phyloP scores from a whole-genome alignment of 2,797 vertebrate species.

The Podarcis lilfordi region DNA sequence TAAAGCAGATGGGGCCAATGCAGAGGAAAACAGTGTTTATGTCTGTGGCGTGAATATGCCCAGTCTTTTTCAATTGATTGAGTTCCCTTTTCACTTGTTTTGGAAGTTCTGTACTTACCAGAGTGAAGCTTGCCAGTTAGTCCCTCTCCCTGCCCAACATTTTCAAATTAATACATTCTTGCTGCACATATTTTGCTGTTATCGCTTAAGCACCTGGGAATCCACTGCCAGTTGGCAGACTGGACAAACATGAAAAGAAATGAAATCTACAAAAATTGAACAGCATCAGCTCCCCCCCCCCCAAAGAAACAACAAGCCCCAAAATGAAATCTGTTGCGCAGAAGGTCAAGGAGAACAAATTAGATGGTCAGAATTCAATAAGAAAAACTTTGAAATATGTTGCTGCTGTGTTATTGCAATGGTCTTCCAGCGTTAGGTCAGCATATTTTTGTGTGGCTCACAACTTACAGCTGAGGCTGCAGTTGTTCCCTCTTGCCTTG shows the following conservation, averaged over 20 bases:
- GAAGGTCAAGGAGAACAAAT: slow-evolving; percentile 50
- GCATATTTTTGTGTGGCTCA: slow-evolving; percentile 54
- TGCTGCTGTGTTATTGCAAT: slow-evolving; percentile 47
- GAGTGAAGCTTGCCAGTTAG: background rate
- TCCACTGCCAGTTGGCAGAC: slow-evolving; percentile 15
- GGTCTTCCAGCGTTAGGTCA: slow-evolving; percentile 34
- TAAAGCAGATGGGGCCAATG: too few relatives aligned
- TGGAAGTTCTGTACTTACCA: background rate
- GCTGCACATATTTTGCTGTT: slow-evolving; percentile 35
- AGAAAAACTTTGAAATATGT: slow-evolving; percentile 63
- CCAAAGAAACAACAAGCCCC: slow-evolving; percentile 11
- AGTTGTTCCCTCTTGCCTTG: slow-evolving; percentile 51
- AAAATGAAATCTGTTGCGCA: slow-evolving; percentile 51
- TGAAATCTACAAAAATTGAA: slow-evolving; percentile 36
- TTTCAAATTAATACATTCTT: slow-evolving; percentile 52
- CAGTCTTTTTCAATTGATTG: background rate
- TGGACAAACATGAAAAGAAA: slow-evolving; percentile 36
- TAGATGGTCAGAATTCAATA: slow-evolving; percentile 58
- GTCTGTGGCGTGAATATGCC: background rate
- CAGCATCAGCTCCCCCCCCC: background rate
- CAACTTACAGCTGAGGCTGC: slow-evolving; percentile 43
- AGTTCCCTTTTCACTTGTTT: background rate
- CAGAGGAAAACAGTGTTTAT: background rate
- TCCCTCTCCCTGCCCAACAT: background rate
- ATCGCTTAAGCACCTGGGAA: slow-evolving; percentile 25